Evolutionary conservation across 1,140 invertebrate genomes (phyloP), one percentile per base, ranked within the genome.

Genomic region (Euschistus heros): DNA sequence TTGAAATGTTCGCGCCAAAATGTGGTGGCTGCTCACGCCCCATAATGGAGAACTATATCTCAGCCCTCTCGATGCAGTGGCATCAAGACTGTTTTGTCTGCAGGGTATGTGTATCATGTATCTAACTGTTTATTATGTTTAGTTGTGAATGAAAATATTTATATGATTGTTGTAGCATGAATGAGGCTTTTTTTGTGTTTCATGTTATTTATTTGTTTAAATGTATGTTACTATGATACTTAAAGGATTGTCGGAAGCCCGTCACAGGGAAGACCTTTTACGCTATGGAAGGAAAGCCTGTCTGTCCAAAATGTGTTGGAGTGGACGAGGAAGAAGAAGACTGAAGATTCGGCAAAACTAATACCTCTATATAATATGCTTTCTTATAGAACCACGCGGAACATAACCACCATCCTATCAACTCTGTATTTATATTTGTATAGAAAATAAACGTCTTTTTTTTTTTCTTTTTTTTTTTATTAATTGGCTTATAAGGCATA

Each of bases 81-180:
- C 97, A 99, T 81, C 92, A 95, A 14, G 92, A 97, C 75, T 99
- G 97, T 77, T 99, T 99, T 80, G 94, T 98, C 66, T 99, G 97
- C 84, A 88, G 94, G 88, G 96, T 98, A 85, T 83, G 89, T 84
- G 70, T 69, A n/a, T 57, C 26, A 61, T 42, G 15, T 47, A 33
- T 27, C 20, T 55, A 7, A 22, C n/a, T 22, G 7, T 54, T 54
- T 54, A 54, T 14, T 20, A n/a, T 54, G 2, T 22, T 22, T 54
- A 7, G 8, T 8, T 20, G 1, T 54, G 1, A 22, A 54, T 54
- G 50, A 15, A 54, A 22, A 20, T 22, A 26, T 54, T 7, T 26
- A 54, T 14, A 54, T 6, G 33, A 6, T 37, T 37, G 33, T 37
- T 37, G 2, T 30, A 7, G 33, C 13, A 13, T 37, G 33, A 37